Percentiles rank a stretch among this genome's conserved stretches.
These are phyloP conservation scores for Hipposideros larvatus DNA, from an alignment of 2,797 vertebrate species.

Conservation along the genomic window DNA sequence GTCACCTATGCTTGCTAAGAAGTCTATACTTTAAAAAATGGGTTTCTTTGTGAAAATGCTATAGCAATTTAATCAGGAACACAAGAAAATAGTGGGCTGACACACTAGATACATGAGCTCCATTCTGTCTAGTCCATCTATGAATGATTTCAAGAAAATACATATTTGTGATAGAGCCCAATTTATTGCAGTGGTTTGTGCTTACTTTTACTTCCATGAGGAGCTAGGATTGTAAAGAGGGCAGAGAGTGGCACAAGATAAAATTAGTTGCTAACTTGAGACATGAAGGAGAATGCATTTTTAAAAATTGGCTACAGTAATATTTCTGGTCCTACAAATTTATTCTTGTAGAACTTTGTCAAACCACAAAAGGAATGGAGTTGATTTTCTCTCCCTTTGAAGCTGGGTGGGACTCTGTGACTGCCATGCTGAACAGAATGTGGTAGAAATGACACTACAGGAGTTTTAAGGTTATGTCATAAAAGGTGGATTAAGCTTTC, in stretches of 20 bases:
- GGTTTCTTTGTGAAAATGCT: conserved; percentile 2
- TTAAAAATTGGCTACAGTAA: background rate
- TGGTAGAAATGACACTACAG: background rate
- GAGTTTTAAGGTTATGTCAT: background rate
- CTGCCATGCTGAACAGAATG: background rate
- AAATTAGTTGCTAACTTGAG: background rate
- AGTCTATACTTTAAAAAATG: background rate
- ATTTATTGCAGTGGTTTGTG: background rate
- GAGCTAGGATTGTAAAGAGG: background rate
- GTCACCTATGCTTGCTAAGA: background rate
- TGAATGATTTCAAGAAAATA: background rate
- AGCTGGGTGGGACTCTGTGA: background rate
- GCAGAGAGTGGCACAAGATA: background rate
- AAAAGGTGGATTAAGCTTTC: background rate
- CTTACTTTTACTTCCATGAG: background rate
- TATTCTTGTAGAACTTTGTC: background rate
- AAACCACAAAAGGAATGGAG: background rate
- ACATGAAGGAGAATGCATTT: background rate
- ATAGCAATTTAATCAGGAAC: background rate
- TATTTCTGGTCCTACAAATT: background rate
- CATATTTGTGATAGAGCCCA: background rate
- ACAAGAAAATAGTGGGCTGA: background rate
- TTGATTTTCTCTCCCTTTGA: background rate
- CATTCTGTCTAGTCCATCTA: background rate
- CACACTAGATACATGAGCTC: background rate